Evolutionary conservation across 2,888 invertebrate genomes (phyloP).

Genomic region (Cecidostiba fungosa): DNA sequence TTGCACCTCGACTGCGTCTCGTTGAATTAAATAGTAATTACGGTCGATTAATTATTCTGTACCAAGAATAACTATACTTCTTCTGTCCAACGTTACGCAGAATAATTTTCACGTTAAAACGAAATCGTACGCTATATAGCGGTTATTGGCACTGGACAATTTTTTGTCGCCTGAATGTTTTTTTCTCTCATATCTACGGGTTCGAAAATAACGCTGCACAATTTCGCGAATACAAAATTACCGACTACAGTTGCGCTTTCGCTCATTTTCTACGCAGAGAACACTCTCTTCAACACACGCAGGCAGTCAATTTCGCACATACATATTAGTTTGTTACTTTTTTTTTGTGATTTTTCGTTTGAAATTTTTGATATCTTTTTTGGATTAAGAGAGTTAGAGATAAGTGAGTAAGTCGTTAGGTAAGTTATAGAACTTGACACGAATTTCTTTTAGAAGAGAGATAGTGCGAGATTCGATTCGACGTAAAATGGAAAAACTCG

Average conservation of each 20-base stretch:
- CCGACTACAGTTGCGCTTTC: conserved; percentile 29
- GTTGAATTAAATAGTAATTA: background rate
- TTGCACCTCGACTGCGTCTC: background rate
- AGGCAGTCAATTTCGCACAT: background rate
- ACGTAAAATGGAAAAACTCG: background rate
- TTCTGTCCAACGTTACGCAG: background rate
- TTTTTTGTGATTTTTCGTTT: conserved; percentile 8
- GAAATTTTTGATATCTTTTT: conserved; percentile 27
- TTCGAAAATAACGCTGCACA: conserved; percentile 2
- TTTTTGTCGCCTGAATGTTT: background rate
- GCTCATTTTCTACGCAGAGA: background rate
- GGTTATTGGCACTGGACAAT: conserved; percentile 22
- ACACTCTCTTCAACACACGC: background rate
- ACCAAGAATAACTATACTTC: too few species aligned
- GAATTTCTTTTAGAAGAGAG: conserved; percentile 24
- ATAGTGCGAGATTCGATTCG: conserved; percentile 7
- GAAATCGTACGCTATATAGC: background rate
- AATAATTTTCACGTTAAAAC: conserved; percentile 18
- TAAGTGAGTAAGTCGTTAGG: background rate
- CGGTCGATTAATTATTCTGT: too few species aligned
- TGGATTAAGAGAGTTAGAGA: background rate
- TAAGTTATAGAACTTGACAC: conserved; percentile 2
- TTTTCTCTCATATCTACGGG: background rate
- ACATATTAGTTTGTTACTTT: background rate
- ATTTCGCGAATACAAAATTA: conserved; percentile 32